Evolutionary conservation across 1,140 invertebrate species (phyloP).

Genomic region (Drosophila kanapiae): DNA sequence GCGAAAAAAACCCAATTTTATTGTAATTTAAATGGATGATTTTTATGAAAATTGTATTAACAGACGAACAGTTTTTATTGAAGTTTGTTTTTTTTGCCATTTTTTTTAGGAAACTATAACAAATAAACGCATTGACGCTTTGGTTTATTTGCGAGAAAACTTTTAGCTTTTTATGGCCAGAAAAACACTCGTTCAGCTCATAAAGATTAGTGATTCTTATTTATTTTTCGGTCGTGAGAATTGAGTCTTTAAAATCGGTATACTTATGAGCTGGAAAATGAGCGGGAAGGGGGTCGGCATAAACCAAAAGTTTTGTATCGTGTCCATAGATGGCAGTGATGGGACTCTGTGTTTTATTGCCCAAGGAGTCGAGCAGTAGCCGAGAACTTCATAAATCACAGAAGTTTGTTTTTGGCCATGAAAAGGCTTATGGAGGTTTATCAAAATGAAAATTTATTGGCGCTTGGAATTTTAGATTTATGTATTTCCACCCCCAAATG

Average conservation of each 20-base stretch:
- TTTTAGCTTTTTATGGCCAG: conserved; percentile 35
- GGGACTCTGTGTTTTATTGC: conserved; percentile 73
- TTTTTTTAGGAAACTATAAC: conserved; percentile 7
- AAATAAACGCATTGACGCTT: conserved; percentile 49
- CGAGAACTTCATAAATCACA: conserved; percentile 81
- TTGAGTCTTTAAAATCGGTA: conserved; percentile 69
- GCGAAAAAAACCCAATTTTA: conserved; percentile 33
- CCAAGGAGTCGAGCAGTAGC: conserved; percentile 64
- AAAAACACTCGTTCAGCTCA: conserved; percentile 29
- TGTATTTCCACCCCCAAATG: conserved; percentile 46
- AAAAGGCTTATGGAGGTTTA: conserved; percentile 82
- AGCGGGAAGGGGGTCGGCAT: background rate
- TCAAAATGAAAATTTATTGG: conserved; percentile 83
- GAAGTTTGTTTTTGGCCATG: conserved; percentile 79
- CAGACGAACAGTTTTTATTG: conserved; percentile 59
- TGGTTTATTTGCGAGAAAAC: conserved; percentile 42
- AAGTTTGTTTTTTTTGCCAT: conserved; percentile 21
- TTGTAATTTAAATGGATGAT: conserved; percentile 70
- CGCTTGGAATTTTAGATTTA: conserved; percentile 78
- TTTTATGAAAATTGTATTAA: conserved; percentile 72
- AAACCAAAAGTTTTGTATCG: conserved; percentile 57
- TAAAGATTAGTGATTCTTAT: conserved; percentile 50
- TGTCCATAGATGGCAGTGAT: conserved; percentile 58
- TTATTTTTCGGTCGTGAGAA: conserved; percentile 15
- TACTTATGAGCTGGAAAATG: conserved; percentile 39